Evolutionary conservation across 30 jellyfish, hydroid and myxozoan genomes (phyloP), one percentile per base, ranked within the genome.

Genomic region (Mastigias papua): DNA sequence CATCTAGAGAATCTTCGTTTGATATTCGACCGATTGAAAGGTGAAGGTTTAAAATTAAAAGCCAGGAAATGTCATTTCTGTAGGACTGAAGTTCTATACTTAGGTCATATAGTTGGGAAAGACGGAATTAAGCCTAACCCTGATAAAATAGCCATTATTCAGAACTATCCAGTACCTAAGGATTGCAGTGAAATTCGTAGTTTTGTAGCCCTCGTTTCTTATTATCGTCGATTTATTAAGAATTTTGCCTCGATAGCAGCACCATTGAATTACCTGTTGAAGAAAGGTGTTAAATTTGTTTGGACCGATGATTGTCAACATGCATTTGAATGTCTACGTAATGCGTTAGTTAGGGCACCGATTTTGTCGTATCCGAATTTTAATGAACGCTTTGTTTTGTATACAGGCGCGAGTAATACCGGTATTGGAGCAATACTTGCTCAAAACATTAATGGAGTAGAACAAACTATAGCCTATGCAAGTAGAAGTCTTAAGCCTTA

Each of bases 351-450:
- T 46, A 64, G 19, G 26, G 90, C 97, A 20, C 97, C 97, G 16
- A 57, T 90, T 20, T 84, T 83, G 11, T 29, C 83, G 0, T 90
- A 49, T 54, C 97, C 96, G 0, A 60, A 82, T 58, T 64, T 76
- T 42, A 15, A 54, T 9, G 77, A 63, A 17, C 26, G 67, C 11
- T 90, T 90, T 77, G 21, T 57, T 28, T 57, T 88, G 60, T 64
- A 82, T 60, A 81, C 95, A 25, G 97, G 80, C 68, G 94, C 95
- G 9, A 64, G 89, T 34, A 81, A 32, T 68, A 34, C 75, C 2
- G 94, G 83, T 19, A 30, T 88, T 9, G 95, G 94, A 13, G 95
- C 91, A 1, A 68, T 90, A 11, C 95, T 90, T 42, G 70, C 91
- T 21, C 96, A 84, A 80, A 28, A 72, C 70, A 33, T 62, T 0